Evolutionary conservation across 2,797 vertebrate genomes (phyloP).

Genomic region (Anguilla marmorata): DNA sequence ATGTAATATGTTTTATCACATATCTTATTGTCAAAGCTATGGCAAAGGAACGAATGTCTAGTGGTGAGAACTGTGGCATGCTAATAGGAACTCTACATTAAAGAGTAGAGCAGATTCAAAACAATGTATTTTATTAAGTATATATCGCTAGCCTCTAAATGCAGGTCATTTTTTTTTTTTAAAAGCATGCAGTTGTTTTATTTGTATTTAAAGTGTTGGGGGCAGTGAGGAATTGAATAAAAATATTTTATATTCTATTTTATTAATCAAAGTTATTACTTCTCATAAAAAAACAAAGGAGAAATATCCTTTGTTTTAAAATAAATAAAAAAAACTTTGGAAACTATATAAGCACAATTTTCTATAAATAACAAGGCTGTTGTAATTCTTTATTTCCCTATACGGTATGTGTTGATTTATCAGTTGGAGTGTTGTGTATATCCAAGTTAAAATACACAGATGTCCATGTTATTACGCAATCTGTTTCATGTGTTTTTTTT

Average conservation of each 20-base stretch:
- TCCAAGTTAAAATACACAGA: neutral
- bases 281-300: neutral
- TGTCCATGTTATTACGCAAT: neutral
- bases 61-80: neutral
- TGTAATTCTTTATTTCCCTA: no score
- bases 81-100: neutral
- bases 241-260: neutral
- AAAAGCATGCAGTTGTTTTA: neutral
- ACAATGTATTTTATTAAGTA: neutral
- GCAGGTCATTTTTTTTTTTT: neutral
- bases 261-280: neutral
- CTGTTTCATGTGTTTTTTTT: neutral
- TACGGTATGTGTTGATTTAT: no score
- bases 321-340: no score
- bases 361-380: no score
- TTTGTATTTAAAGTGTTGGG: neutral
- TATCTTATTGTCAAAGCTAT: neutral
- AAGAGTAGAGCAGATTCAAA: neutral
- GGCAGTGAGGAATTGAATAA: neutral
- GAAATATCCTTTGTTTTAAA: no score
- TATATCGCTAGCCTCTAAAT: neutral
- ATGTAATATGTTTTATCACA: neutral
- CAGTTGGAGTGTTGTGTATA: neutral
- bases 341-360: no score
- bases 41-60: neutral